Evolutionary conservation across 2,797 vertebrate genomes (phyloP).

Genomic region (Sebastes hubbsi): DNA sequence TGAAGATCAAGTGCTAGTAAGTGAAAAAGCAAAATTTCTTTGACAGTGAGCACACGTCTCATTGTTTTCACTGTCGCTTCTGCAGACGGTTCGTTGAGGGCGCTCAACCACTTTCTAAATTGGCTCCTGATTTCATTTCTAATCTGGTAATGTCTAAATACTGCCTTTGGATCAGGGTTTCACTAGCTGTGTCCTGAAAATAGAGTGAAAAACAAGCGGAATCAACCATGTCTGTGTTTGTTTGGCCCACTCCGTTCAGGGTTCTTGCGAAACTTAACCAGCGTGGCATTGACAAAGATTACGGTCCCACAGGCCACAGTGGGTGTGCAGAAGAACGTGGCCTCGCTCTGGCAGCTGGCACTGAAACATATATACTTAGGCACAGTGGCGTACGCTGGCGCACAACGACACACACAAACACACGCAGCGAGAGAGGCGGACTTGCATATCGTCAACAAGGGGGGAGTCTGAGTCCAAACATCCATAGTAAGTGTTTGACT

Average conservation of each 20-base stretch:
- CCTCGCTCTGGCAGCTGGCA: slow-evolving; percentile 66
- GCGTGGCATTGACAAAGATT: slow-evolving; percentile 74
- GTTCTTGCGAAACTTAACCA: slow-evolving; percentile 69
- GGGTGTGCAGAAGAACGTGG: slow-evolving; percentile 71
- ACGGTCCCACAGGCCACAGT: slow-evolving; percentile 76
- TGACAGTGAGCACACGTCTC: not conserved
- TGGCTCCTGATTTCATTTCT: slow-evolving; percentile 64
- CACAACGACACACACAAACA: slow-evolving; percentile 33
- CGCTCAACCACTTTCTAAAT: slow-evolving; percentile 56
- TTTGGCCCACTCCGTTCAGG: slow-evolving; percentile 63
- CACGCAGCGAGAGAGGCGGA: slow-evolving; percentile 18
- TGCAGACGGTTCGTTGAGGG: slow-evolving; percentile 52
- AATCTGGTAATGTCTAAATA: slow-evolving; percentile 73
- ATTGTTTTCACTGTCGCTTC: slow-evolving; percentile 9
- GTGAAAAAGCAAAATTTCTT: not conserved
- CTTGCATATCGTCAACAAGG: slow-evolving; percentile 58
- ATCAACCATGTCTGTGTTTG: slow-evolving; percentile 72
- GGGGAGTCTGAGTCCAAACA: slow-evolving; percentile 74
- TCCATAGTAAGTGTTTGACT: slow-evolving; percentile 79
- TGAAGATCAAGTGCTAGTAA: not conserved
- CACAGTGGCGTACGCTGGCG: slow-evolving; percentile 59
- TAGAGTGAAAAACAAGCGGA: slow-evolving; percentile 72
- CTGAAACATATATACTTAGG: slow-evolving; percentile 72
- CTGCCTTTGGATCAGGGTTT: slow-evolving; percentile 64
- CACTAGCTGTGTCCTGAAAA: slow-evolving; percentile 64